phyloP scores from a whole-genome alignment of 2,888 invertebrate genomes.

The Teleogryllus oceanicus region DNA sequence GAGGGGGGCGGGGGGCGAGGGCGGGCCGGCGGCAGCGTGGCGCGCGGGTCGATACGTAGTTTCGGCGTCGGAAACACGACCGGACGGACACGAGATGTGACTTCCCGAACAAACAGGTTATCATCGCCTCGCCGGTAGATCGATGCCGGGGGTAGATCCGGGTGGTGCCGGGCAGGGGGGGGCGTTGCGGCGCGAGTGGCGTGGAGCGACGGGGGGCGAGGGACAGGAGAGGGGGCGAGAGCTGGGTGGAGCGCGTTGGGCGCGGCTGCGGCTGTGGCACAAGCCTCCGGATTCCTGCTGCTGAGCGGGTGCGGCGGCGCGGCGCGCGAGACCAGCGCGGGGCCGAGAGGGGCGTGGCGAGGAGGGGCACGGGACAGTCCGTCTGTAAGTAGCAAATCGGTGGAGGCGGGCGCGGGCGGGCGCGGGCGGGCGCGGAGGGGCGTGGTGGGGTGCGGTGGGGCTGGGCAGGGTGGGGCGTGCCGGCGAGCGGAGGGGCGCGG shows the following conservation, averaged over 20 bases:
- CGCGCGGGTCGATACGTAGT: constrained; percentile 20
- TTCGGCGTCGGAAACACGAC: background rate
- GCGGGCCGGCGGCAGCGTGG: constrained; percentile 24
- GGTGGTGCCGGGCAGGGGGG: background rate
- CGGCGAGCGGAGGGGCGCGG: background rate
- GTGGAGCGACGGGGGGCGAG: background rate
- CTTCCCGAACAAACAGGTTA: background rate
- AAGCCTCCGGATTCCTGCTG: no score
- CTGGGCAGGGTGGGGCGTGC: no score
- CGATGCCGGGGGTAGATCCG: background rate
- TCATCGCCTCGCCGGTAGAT: background rate
- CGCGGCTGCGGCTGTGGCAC: background rate
- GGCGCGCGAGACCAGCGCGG: background rate
- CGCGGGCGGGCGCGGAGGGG: background rate
- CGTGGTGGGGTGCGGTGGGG: no score
- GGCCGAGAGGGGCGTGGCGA: background rate
- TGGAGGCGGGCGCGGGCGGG: background rate
- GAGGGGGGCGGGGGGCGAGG: background rate
- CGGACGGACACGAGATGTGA: background rate
- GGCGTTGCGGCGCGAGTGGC: background rate
- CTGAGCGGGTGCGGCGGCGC: background rate
- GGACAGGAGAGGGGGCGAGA: background rate
- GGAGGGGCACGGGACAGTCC: background rate
- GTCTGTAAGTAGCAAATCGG: constrained; percentile 18
- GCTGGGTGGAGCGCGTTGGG: background rate